These are phyloP conservation scores for Andrena praecox DNA, from an alignment of 2,888 invertebrate species.

Conservation along the genomic window DNA sequence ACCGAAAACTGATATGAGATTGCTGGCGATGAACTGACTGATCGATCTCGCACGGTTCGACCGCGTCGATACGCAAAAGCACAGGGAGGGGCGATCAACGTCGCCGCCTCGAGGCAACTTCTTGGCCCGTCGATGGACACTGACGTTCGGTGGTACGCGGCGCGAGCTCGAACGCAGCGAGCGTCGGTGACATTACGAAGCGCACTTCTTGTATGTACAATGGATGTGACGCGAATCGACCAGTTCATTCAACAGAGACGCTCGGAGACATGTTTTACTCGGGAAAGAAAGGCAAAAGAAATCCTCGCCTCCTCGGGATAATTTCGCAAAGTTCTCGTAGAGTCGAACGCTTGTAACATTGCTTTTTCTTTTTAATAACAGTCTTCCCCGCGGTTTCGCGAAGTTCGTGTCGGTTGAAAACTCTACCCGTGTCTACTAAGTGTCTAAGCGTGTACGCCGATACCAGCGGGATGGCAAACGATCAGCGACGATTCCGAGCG, in stretches of 20 bases:
- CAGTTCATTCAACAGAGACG: slow-evolving; percentile 14
- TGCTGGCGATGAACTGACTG: slow-evolving; percentile 28
- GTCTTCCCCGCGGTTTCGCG: slow-evolving; percentile 52
- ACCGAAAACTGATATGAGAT: slow-evolving; percentile 54
- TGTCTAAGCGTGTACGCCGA: slow-evolving; percentile 39
- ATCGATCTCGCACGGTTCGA: slow-evolving; percentile 13
- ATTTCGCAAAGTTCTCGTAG: slow-evolving; percentile 7
- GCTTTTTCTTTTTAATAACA: slow-evolving; percentile 42
- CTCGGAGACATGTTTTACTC: neutral
- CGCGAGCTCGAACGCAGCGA: neutral
- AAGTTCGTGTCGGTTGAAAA: slow-evolving; percentile 28
- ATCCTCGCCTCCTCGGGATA: slow-evolving; percentile 14
- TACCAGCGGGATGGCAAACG: slow-evolving; percentile 45
- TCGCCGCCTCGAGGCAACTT: neutral
- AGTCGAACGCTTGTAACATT: slow-evolving; percentile 32
- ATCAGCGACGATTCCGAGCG: slow-evolving; percentile 14
- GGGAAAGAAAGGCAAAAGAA: neutral
- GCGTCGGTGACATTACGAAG: slow-evolving; percentile 20
- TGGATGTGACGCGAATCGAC: slow-evolving; percentile 14
- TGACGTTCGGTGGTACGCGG: too few relatives aligned
- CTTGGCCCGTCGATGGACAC: neutral
- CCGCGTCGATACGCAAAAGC: slow-evolving; percentile 15
- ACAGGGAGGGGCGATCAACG: neutral
- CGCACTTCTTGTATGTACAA: slow-evolving; percentile 34
- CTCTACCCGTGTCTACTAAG: slow-evolving; percentile 57